Percentiles rank a stretch among this genome's conserved stretches.
phyloP scores from a whole-genome alignment of 2,888 invertebrate genomes.

The Drosophila setosimentum region DNA sequence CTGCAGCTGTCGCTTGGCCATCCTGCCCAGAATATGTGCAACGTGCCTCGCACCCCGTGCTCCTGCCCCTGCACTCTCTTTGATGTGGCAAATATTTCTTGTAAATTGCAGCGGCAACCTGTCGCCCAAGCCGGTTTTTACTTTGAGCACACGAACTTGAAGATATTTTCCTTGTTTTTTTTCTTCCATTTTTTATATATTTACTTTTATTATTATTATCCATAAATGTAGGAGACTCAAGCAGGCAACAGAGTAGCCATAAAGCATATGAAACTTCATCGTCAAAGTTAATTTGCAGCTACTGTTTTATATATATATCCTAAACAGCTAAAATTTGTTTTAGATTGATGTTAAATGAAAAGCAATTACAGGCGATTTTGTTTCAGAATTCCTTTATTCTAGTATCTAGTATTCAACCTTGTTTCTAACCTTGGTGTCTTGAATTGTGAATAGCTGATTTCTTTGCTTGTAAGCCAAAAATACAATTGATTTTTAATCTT shows the following conservation, averaged over 20 bases:
- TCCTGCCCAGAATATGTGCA: slow-evolving; percentile 43
- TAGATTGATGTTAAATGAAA: background rate
- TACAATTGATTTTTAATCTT: background rate
- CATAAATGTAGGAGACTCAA: background rate
- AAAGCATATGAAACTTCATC: background rate
- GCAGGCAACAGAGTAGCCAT: background rate
- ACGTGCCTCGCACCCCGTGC: slow-evolving; percentile 3
- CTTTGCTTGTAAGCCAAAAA: background rate
- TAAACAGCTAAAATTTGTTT: background rate
- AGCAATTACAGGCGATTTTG: background rate
- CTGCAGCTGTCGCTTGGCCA: slow-evolving; percentile 55
- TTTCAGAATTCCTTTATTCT: background rate
- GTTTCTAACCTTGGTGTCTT: background rate
- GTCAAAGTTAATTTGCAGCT: background rate
- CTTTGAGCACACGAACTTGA: slow-evolving; percentile 27
- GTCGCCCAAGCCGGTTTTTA: slow-evolving; percentile 59
- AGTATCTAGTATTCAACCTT: background rate
- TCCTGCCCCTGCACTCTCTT: slow-evolving; percentile 12
- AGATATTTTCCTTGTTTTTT: slow-evolving; percentile 12
- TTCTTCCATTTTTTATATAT: background rate
- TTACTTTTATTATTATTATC: background rate
- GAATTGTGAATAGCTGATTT: background rate
- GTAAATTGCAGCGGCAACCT: slow-evolving; percentile 57
- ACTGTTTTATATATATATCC: background rate
- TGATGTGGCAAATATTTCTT: slow-evolving; percentile 53